Percentiles rank a stretch among this genome's conserved stretches.
phyloP scores from a whole-genome alignment of 1,140 invertebrate species.

The Rhyacophila brunnea region DNA sequence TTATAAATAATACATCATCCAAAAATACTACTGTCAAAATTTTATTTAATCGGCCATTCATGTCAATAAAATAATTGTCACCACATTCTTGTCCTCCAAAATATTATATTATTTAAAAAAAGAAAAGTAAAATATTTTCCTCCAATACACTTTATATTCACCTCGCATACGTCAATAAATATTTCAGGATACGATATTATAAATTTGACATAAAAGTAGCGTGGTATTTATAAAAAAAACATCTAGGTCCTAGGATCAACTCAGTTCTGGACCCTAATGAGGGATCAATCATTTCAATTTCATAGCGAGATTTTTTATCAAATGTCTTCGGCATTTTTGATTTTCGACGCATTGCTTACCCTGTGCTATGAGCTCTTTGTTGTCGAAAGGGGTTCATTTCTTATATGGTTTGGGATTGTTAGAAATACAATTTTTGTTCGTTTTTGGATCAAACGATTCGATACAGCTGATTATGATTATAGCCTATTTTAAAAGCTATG shows the following conservation, averaged over 20 bases:
- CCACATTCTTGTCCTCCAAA: no score
- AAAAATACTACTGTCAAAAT: no score
- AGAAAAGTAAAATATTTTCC: background rate
- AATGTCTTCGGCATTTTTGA: slow-evolving; percentile 24
- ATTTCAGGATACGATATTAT: slow-evolving; percentile 3
- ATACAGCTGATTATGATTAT: slow-evolving; percentile 25
- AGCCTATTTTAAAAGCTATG: no score
- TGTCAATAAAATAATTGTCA: no score
- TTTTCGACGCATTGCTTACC: slow-evolving; percentile 19
- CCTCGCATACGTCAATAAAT: slow-evolving; percentile 12
- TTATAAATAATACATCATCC: no score
- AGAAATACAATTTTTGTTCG: slow-evolving; percentile 7
- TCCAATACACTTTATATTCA: background rate
- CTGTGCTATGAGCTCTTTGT: slow-evolving; percentile 6
- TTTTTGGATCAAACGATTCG: slow-evolving; percentile 24
- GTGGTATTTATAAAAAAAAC: background rate
- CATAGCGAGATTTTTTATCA: slow-evolving; percentile 7
- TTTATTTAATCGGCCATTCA: no score
- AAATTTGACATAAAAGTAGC: background rate
- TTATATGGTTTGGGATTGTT: background rate
- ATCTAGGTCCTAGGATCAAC: background rate
- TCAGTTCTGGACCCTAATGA: slow-evolving; percentile 16
- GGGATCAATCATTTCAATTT: slow-evolving; percentile 23
- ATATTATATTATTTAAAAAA: no score
- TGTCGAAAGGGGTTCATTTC: slow-evolving; percentile 11